Evolutionary conservation across 2,888 invertebrate species (phyloP), one percentile per base, ranked within the genome.

Genomic region (Apodemia hepburni): DNA sequence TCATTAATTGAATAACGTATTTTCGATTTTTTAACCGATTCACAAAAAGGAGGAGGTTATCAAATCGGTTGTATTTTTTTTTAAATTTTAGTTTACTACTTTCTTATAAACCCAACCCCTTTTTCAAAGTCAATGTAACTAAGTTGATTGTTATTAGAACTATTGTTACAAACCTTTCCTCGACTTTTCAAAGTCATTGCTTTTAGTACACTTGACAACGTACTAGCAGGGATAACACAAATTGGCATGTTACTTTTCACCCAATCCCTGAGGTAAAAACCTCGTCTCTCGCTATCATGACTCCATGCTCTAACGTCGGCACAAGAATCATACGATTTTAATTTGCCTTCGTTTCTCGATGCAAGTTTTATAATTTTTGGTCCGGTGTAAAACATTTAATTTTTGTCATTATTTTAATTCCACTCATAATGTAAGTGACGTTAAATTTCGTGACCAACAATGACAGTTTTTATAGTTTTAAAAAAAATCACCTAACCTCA

Each of bases 221-320:
- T 78, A 67, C 73, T 69, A 47, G 77, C 69, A 57, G 88, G 81
- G 62, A 90, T 69, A 22, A 84, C 67, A 73, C 80, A 81, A 64
- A 79, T 68, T 12, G 84, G 85, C 88, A 86, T 85, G 66, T 87
- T 82, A 69, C 75, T 68, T 71, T 79, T 87, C 65, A 90, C 87
- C 90, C 90, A 90, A 80, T 89, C 87, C 75, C 78, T 83, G 60
- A 92, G 83, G 68, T 90, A 83, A 17, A 70, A 70, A 64, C 80
- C 75, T 60, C 81, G 79, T 9, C 59, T 69, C 54, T 69, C 66
- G 22, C 66, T 63, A 72, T 92, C 88, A 73, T 92, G 89, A 73
- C 92, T 93, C 93, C 93, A 93, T 68, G 93, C 92, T 70, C 93
- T 82, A 47, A 92, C 68, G 74, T 93, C 93, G 35, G 74, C 72